Conservation (phyloP, 1,140 invertebrate genomes). For the Hylyphantes graminicola region DNA sequence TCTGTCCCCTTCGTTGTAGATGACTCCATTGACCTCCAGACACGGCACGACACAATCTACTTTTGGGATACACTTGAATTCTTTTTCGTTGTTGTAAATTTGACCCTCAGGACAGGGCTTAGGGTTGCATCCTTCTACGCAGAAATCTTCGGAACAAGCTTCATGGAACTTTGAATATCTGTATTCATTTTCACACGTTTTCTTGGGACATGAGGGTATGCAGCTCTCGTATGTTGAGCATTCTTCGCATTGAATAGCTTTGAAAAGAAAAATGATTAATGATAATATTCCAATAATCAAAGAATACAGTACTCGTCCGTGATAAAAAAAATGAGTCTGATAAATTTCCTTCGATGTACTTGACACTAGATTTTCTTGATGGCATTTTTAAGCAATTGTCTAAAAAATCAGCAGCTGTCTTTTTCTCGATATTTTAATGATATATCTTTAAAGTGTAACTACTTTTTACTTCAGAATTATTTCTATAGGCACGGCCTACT, state of each 20-base stretch:
- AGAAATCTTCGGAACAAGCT: constrained; percentile 78
- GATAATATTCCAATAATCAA: too few relatives aligned
- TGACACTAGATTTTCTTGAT: too few relatives aligned
- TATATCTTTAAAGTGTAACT: too few relatives aligned
- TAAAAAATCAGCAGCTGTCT: too few relatives aligned
- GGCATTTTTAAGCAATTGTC: too few relatives aligned
- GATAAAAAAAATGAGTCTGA: too few relatives aligned
- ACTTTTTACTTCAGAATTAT: too few relatives aligned
- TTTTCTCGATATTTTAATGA: too few relatives aligned
- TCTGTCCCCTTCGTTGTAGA: constrained; percentile 61
- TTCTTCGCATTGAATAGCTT: constrained; percentile 88
- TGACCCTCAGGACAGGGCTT: constrained; percentile 78
- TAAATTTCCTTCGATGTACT: too few relatives aligned
- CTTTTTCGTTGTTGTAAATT: constrained; percentile 77
- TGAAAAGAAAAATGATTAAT: constrained; percentile 14
- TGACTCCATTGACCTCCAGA: constrained; percentile 62
- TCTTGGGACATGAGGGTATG: constrained; percentile 80
- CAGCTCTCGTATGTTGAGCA: constrained; percentile 84
- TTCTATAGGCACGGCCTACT: too few relatives aligned
- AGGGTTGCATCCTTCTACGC: constrained; percentile 81
- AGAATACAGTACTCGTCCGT: too few relatives aligned
- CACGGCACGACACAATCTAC: constrained; percentile 80
- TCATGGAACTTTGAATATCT: constrained; percentile 71
- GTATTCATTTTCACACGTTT: constrained; percentile 85
- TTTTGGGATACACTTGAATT: constrained; percentile 77